These are phyloP conservation scores for Euura lappo DNA, from an alignment of 1,140 invertebrate genomes.

Conservation along the genomic window DNA sequence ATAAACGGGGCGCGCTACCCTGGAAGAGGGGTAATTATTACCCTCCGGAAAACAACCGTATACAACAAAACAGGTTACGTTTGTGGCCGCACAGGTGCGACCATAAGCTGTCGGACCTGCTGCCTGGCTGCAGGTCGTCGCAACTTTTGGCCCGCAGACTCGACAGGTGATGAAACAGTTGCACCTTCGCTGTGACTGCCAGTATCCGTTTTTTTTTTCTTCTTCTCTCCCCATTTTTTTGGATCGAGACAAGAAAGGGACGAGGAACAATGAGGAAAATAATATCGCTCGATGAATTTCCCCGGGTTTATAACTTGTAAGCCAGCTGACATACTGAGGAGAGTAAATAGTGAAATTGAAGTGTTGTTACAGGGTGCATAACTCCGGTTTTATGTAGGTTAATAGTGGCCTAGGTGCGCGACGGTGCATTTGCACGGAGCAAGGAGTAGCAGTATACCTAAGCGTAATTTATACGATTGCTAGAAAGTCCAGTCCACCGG, in stretches of 20 bases:
- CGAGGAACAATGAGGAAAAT: no score
- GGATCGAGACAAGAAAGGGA: no score
- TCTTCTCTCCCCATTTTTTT: no score
- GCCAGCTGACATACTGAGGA: no score
- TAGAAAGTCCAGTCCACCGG: neutral
- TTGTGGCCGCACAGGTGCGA: neutral
- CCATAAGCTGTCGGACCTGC: neutral
- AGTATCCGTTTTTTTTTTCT: no score
- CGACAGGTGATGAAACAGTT: neutral
- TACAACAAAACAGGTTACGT: no score
- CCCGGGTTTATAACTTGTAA: no score
- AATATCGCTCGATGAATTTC: no score
- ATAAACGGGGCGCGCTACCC: no score
- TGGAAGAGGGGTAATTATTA: no score
- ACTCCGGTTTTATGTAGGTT: neutral
- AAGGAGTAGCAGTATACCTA: neutral
- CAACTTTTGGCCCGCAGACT: neutral
- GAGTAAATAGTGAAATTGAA: neutral
- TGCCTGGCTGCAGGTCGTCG: neutral
- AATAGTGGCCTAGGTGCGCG: neutral
- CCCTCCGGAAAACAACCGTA: no score
- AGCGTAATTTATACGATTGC: neutral
- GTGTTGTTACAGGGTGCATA: neutral
- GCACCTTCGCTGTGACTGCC: no score
- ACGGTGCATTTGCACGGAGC: neutral